Base-by-base conservation (phyloP, 2,888 invertebrate genomes). In the Lasioglossum oenotherae region DNA sequence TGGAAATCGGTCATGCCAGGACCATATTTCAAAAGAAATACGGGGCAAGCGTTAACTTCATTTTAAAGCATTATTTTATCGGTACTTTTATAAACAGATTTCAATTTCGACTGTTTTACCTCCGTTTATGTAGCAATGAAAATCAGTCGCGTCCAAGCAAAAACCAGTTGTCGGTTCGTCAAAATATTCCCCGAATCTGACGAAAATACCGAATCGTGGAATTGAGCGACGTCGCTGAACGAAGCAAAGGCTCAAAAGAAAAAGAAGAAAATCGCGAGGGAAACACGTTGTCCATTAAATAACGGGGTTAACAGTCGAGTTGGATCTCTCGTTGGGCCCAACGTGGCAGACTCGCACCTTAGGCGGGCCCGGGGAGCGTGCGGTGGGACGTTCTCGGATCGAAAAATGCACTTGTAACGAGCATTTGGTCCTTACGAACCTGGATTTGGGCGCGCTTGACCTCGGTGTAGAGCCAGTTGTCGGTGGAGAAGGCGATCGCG, bases 381-480 rank as follows among this genome's bases (percentile, higher is more conserved):
- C 12, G 14, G 10, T 27, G 27, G 5, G 27, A 16, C n/a, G 12
- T 2, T 27, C 5, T 38, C n/a, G 14, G 16, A 31, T 27, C 10
- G 35, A 69, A 12, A 14, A 49, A 35, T 27, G 19, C 12, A 0
- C 5, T n/a, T 41, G 16, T 14, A 74, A 16, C 3, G 3, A 46
- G 23, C 31, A 31, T 31, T 31, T 27, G 19, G 41, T 73, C 23
- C 35, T 84, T 53, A 90, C 90, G 96, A 96, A 98, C 98, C 98
- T 98, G 97, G 94, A 98, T 98, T 95, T 97, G 97, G 93, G 97
- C 97, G 94, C 98, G 97, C 95, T 98, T 98, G 92, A 99, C 99
- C 96, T 98, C 98, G 93, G 98, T 98, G 95, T 98, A 98, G 94
- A 98, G 97, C 99, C 99, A 99, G 96, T 99, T 99, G 96, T 99